A percentile compares a stretch with the other conserved stretches of the same genome.
Evolutionary conservation across 2,797 vertebrate species (phyloP).

Genomic region (Mormyrops attenuatus): DNA sequence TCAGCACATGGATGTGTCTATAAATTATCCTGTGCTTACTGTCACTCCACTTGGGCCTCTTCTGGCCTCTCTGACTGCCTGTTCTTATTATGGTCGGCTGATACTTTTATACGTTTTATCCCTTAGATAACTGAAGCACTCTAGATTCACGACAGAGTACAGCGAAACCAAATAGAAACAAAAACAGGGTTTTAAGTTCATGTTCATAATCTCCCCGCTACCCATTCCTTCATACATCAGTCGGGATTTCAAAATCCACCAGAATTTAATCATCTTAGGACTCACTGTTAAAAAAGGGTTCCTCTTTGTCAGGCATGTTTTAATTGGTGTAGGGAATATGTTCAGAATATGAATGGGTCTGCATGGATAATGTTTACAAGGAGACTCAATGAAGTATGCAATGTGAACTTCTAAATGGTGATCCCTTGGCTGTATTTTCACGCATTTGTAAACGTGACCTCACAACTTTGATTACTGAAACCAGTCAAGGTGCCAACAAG

Average conservation of each 20-base stretch:
- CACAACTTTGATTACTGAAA: not conserved
- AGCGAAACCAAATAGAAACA: not conserved
- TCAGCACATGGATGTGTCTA: not conserved
- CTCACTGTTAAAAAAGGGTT: not conserved
- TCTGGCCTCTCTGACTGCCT: not conserved
- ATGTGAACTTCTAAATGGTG: not conserved
- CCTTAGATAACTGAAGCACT: not conserved
- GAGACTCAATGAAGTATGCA: not conserved
- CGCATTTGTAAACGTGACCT: not conserved
- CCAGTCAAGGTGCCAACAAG: not conserved
- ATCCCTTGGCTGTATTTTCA: not conserved
- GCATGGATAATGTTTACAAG: slow-evolving; percentile 1
- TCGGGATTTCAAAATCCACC: not conserved
- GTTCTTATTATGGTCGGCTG: not conserved
- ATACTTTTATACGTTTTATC: not conserved
- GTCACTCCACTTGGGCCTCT: not conserved
- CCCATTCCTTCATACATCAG: not conserved
- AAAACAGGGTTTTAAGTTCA: not conserved
- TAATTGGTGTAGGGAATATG: not conserved
- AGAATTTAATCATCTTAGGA: not conserved
- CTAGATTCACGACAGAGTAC: not conserved
- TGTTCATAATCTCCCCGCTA: not conserved
- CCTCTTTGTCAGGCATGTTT: not conserved
- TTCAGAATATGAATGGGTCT: not conserved
- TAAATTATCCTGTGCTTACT: not conserved